Evolutionary conservation across 2,888 invertebrate genomes (phyloP).

Genomic region (Acanthopleura granulata): DNA sequence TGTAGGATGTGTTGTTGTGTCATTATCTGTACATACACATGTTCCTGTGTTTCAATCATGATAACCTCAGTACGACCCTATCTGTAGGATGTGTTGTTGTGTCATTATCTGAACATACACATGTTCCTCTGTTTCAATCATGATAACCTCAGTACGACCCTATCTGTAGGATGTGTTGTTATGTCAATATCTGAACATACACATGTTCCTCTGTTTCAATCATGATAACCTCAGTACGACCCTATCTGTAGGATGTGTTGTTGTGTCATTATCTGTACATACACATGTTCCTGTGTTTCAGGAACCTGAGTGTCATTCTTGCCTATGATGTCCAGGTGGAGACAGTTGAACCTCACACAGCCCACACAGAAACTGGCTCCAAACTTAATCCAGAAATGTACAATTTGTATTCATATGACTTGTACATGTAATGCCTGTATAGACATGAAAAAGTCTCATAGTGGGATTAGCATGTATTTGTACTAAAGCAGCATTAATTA

Average conservation of each 20-base stretch:
- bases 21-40: too few species aligned
- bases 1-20: too few species aligned
- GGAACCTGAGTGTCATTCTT: conserved; percentile 1
- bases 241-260: neutral
- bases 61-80: too few species aligned
- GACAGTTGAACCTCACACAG: neutral
- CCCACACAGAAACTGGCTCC: neutral
- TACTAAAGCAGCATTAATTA: too few species aligned
- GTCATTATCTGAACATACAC: neutral
- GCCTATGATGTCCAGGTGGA: conserved; percentile 1
- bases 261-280: neutral
- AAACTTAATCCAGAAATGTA: neutral
- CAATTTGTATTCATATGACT: neutral
- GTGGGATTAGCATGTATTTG: too few species aligned
- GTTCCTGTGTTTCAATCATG: too few species aligned
- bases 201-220: too few species aligned
- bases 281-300: neutral
- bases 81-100: neutral
- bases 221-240: too few species aligned
- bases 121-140: neutral
- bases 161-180: neutral
- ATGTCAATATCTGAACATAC: too few species aligned
- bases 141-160: neutral
- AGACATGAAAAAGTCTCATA: too few species aligned
- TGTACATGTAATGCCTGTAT: too few species aligned